Percentiles rank a stretch among this genome's conserved stretches.
These are phyloP conservation scores for Drosophila sordidapex DNA, from an alignment of 2,888 invertebrate genomes.

Conservation along the genomic window DNA sequence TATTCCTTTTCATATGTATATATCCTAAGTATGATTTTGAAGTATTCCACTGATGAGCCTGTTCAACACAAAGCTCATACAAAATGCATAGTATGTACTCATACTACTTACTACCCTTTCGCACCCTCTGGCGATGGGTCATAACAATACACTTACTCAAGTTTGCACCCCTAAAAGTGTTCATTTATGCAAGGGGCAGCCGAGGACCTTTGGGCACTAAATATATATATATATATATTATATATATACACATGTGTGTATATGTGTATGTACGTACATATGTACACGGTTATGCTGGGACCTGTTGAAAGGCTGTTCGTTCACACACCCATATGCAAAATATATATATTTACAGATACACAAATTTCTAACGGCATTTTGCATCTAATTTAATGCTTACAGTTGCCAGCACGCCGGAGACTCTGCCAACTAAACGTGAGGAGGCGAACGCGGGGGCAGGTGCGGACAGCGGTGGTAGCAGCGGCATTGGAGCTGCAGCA, in stretches of 20 bases:
- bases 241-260: neutral
- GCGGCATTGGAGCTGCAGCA: slow-evolving; percentile 26
- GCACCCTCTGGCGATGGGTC: slow-evolving; percentile 24
- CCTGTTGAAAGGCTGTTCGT: slow-evolving; percentile 38
- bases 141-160: slow-evolving; percentile 53
- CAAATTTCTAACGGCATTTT: slow-evolving; percentile 38
- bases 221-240: neutral
- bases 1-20: neutral
- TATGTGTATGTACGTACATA: neutral
- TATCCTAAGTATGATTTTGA: neutral
- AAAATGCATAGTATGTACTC: slow-evolving; percentile 27
- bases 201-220: neutral
- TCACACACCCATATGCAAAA: neutral
- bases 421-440: slow-evolving; percentile 86
- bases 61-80: slow-evolving; percentile 15
- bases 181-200: slow-evolving; percentile 34
- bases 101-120: slow-evolving; percentile 30
- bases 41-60: slow-evolving; percentile 1
- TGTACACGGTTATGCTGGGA: slow-evolving; percentile 14
- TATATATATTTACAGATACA: neutral
- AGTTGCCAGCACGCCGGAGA: slow-evolving; percentile 94
- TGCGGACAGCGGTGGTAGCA: slow-evolving; percentile 35
- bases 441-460: slow-evolving; percentile 83
- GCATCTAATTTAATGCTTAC: slow-evolving; percentile 85
- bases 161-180: slow-evolving; percentile 6